These are phyloP conservation scores for Apogon hyalosoma DNA, from an alignment of 2,797 vertebrate genomes.

Conservation along the genomic window DNA sequence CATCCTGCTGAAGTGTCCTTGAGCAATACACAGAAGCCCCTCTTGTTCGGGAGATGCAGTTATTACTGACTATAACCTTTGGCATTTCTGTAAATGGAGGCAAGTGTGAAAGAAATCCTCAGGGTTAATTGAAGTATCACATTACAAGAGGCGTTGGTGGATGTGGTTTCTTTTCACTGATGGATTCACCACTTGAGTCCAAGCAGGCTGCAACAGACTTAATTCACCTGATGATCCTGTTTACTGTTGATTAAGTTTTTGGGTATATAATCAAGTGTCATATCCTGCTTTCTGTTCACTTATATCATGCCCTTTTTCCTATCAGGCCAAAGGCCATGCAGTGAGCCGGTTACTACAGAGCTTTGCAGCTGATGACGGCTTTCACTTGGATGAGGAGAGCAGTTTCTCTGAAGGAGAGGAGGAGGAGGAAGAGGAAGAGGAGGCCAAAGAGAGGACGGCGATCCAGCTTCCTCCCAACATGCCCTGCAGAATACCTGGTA, in stretches of 20 bases:
- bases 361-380: constrained; percentile 91
- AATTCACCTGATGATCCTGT: constrained; percentile 41
- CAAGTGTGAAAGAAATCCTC: constrained; percentile 15
- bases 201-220: constrained; percentile 8
- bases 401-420: constrained; percentile 94
- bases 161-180: constrained; percentile 25
- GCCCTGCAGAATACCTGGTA: constrained; percentile 80
- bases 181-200: constrained; percentile 38
- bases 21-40: constrained; percentile 35
- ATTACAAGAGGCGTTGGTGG: constrained; percentile 21
- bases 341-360: constrained; percentile 94
- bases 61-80: constrained; percentile 41
- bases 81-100: constrained; percentile 20
- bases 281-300: constrained; percentile 42
- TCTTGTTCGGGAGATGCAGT: constrained; percentile 22
- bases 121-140: constrained; percentile 41
- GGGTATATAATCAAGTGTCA: constrained; percentile 5
- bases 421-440: constrained; percentile 70
- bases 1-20: constrained; percentile 25
- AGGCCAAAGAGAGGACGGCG: constrained; percentile 52
- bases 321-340: constrained; percentile 89
- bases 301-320: constrained; percentile 54
- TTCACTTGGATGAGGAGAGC: constrained; percentile 91
- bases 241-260: constrained; percentile 30
- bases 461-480: constrained; percentile 77